Evolutionary conservation across 2,113 vertebrate species (phyloP), one percentile per base, ranked within the genome.

Genomic region (Ammospiza nelsoni): DNA sequence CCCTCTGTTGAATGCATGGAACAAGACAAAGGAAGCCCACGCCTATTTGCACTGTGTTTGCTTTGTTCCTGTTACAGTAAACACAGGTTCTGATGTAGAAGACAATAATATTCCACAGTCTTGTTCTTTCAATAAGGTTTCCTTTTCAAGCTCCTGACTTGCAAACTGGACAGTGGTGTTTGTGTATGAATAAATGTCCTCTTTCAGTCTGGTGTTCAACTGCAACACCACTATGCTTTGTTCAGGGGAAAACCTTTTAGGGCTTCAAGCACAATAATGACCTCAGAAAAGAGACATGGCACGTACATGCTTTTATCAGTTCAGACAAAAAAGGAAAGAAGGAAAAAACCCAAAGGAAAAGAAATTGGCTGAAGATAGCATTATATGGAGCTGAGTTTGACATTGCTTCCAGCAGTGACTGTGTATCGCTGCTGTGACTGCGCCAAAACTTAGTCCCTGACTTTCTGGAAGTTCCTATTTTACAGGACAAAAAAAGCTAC

Each of bases 1-100:
- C 52, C 44, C 76, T 95, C 95, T 95, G 83, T 90, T 96, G 79
- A 75, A 81, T 4, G 49, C 59, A 52, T 48, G 76, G 37, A 92
- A 73, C 7, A 15, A 85, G 67, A 93, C 76, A 88, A 94, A 94
- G 76, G 69, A 75, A 90, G 76, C 44, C 59, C 90, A 71, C 0
- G 83, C 41, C 7, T 57, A n/a, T 41, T 62, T 81, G 63, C 90
- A 88, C 88, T 90, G 72, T 65, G 81, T 55, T 79, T 80, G 81
- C 84, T 80, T 94, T 95, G 94, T 96, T 92, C 52, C 71, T 41
- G 10, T 24, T 29, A 69, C 88, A 93, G 94, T 86, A 96, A 94
- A 95, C 90, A 92, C 89, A 95, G 65, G 94, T 90, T 95, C 81
- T 7, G 4, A 84, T 68, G 66, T 20, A 68, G 73, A 86, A 63